Conservation (phyloP, 2,797 vertebrate genomes). For the Hyperoplus immaculatus region DNA sequence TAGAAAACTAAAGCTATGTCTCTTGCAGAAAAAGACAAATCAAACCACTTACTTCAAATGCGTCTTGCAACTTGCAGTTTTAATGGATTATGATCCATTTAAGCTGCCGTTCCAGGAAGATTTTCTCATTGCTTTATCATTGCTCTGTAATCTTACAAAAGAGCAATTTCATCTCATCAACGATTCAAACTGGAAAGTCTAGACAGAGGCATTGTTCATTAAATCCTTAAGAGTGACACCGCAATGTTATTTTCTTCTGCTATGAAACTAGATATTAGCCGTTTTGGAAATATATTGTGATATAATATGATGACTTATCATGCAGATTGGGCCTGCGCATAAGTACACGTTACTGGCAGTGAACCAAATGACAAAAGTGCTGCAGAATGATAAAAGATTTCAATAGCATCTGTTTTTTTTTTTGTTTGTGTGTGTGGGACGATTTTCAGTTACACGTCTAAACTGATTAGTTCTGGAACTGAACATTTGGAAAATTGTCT, state of each 20-base stretch:
- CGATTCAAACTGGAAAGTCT: not conserved
- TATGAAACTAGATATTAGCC: not conserved
- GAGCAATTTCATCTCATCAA: not conserved
- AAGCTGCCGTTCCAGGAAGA: not conserved
- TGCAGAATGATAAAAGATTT: not conserved
- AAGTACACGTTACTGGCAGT: not conserved
- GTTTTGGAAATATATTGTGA: not conserved
- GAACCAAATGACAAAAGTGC: not conserved
- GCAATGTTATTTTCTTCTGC: constrained; percentile 10
- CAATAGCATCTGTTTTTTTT: not conserved
- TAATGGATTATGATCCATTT: not conserved
- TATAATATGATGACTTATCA: constrained; percentile 1
- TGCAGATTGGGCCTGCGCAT: not conserved
- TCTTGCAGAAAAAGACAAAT: not conserved
- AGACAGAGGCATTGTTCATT: not conserved
- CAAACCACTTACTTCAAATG: not conserved
- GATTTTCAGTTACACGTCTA: constrained; percentile 1
- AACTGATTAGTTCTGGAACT: constrained; percentile 10
- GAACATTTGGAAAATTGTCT: constrained; percentile 40
- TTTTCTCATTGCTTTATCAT: not conserved
- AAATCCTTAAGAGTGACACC: not conserved
- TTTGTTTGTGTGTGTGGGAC: not conserved
- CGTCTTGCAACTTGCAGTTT: not conserved
- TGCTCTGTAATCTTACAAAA: not conserved
- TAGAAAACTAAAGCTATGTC: too few relatives aligned